Percentiles rank a stretch among this genome's conserved stretches.
phyloP scores from a whole-genome alignment of 2,113 vertebrate genomes.

The Heterocephalus glaber region DNA sequence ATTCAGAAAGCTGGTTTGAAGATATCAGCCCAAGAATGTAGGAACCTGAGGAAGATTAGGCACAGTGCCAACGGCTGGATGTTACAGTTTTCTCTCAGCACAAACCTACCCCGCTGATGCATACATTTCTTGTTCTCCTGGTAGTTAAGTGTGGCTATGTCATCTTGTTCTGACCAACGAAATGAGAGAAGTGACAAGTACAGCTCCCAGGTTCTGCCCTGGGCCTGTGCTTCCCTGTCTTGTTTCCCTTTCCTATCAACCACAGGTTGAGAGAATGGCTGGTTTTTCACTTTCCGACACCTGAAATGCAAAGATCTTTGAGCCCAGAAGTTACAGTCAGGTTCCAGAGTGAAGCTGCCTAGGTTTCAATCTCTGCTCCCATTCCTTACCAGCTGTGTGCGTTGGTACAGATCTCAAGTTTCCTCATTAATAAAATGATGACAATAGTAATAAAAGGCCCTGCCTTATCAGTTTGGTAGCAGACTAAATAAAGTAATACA shows the following conservation, averaged over 20 bases:
- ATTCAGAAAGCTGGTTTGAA: not conserved
- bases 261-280: not conserved
- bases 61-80: not conserved
- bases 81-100: not conserved
- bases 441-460: not conserved
- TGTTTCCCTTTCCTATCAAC: not conserved
- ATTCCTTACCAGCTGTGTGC: not conserved
- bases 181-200: not conserved
- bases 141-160: too few relatives aligned
- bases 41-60: not conserved
- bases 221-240: not conserved
- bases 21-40: too few relatives aligned
- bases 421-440: not conserved
- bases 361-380: not conserved
- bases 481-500: not conserved
- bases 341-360: not conserved
- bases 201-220: not conserved
- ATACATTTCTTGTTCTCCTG: not conserved
- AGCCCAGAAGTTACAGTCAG: not conserved
- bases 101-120: not conserved
- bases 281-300: fast-evolving
- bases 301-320: not conserved
- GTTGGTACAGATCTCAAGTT: not conserved
- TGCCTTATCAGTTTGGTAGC: not conserved
- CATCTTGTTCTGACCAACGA: not conserved